phyloP scores from a whole-genome alignment of 2,888 invertebrate genomes.

The Chaetogeoica ovagalla region DNA sequence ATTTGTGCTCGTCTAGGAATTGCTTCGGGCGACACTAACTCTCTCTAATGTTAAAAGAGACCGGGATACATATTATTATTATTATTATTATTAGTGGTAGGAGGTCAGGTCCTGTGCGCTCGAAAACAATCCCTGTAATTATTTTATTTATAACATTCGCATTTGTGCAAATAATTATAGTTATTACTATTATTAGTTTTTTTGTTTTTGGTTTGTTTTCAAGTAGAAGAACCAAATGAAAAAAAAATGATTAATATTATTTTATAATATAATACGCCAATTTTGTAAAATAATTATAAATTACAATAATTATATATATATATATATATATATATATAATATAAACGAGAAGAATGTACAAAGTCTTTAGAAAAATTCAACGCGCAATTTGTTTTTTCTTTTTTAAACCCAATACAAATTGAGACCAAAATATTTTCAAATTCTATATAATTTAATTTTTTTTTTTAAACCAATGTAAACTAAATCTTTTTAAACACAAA shows the following conservation, averaged over 20 bases:
- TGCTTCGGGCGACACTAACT: slow-evolving; percentile 1
- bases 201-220: not conserved
- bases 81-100: not conserved
- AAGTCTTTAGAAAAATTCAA: slow-evolving; percentile 14
- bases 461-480: slow-evolving; percentile 35
- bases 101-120: not conserved
- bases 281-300: slow-evolving; percentile 39
- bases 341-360: slow-evolving; percentile 37
- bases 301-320: slow-evolving; percentile 21
- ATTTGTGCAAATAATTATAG: slow-evolving; percentile 20
- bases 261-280: not conserved
- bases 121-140: slow-evolving; percentile 31
- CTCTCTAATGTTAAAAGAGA: not conserved
- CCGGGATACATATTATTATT: slow-evolving; percentile 9
- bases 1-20: slow-evolving; percentile 38
- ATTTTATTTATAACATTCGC: slow-evolving; percentile 28
- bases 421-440: slow-evolving; percentile 35
- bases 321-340: slow-evolving; percentile 1
- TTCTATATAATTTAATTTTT: slow-evolving; percentile 24
- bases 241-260: slow-evolving; percentile 1
- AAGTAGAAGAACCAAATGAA: slow-evolving; percentile 26
- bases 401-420: slow-evolving; percentile 46
- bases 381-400: slow-evolving; percentile 18
- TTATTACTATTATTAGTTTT: not conserved
- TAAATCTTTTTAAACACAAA: slow-evolving; percentile 52